Base-by-base conservation (phyloP, 1,140 invertebrate genomes). In the Ceratina japonica region DNA sequence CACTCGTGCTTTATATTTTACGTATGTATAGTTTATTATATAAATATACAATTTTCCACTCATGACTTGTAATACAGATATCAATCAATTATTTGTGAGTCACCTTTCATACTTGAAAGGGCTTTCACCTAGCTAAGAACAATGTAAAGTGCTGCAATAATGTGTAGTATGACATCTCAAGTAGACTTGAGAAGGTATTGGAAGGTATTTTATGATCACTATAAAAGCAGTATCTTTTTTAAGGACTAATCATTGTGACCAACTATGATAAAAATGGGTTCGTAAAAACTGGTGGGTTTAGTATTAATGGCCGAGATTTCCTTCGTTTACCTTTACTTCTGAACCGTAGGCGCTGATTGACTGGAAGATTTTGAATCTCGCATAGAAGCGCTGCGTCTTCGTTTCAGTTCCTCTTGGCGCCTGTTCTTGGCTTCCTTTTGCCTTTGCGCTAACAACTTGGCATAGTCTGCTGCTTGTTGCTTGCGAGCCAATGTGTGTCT, bases 381-480 rank as follows among this genome's bases (percentile, higher is more conserved):
- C 88, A 96, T 93, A 31, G 96, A 97, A 73, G 96, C 96, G 80
- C 96, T 96, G 52, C 96, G 94, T 59, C 96, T 94, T 82, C 96
- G 92, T 87, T 96, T 95, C 58, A 96, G 91, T 87, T 97, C 95
- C 89, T 97, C 96, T 82, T 94, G 93, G 59, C 95, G 95, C 81
- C 95, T 95, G 49, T 97, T 97, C 93, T 98, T 99, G n/a, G 97
- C 97, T 93, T 99, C 98, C 95, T 99, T 99, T 92, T 98, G 97
- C 83, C 98, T 95, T 92, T 98, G 97, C 51, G 98, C 98, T 87
- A 99, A 93, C 73, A 99, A 93, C 91, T 99, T 99, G 68, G 98
- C 98, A 88, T 99, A 99, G 75, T 98, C 97, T 49, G 98, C 97
- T 77, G 97, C 96, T 84, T 98, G 94, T 87, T 99, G 96, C 92